These are phyloP conservation scores for Zygaena filipendulae DNA, from an alignment of 2,888 invertebrate species.

Conservation along the genomic window DNA sequence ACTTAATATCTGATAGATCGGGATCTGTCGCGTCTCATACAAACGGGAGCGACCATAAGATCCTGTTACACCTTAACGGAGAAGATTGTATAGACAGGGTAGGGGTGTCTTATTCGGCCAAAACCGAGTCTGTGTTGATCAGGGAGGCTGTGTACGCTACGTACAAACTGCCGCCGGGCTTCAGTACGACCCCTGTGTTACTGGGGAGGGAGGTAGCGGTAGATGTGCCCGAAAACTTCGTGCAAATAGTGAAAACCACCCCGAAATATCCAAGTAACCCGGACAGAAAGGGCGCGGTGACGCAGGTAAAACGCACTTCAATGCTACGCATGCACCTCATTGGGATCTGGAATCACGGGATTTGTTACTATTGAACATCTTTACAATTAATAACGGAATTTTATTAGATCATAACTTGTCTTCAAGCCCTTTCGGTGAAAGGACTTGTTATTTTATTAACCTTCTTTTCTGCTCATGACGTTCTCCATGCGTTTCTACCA, in stretches of 20 bases:
- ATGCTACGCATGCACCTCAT: conserved; percentile 26
- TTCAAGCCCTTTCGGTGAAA: no score
- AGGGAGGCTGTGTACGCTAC: conserved; percentile 59
- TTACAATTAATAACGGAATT: no score
- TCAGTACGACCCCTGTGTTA: conserved; percentile 59
- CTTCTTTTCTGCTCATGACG: no score
- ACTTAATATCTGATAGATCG: conserved; percentile 41
- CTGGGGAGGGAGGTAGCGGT: conserved; percentile 78
- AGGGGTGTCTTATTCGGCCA: conserved; percentile 54
- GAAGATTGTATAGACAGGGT: conserved; percentile 59
- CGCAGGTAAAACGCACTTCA: conserved; percentile 57
- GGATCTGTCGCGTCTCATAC: conserved; percentile 41
- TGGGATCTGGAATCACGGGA: neutral
- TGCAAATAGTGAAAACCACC: conserved; percentile 82
- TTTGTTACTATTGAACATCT: neutral
- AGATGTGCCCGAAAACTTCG: conserved; percentile 90
- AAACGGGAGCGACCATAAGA: conserved; percentile 50
- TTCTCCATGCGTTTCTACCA: no score
- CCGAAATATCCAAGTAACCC: conserved; percentile 73
- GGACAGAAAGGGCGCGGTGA: conserved; percentile 61
- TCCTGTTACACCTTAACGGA: conserved; percentile 53
- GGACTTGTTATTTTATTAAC: no score
- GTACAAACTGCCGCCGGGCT: conserved; percentile 54
- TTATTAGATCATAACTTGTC: no score
- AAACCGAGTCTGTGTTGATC: conserved; percentile 61